A percentile compares a stretch with the other conserved stretches of the same genome.
Evolutionary conservation across 2,113 vertebrate genomes (phyloP).

Genomic region (Rhegmatorhina hoffmannsi): DNA sequence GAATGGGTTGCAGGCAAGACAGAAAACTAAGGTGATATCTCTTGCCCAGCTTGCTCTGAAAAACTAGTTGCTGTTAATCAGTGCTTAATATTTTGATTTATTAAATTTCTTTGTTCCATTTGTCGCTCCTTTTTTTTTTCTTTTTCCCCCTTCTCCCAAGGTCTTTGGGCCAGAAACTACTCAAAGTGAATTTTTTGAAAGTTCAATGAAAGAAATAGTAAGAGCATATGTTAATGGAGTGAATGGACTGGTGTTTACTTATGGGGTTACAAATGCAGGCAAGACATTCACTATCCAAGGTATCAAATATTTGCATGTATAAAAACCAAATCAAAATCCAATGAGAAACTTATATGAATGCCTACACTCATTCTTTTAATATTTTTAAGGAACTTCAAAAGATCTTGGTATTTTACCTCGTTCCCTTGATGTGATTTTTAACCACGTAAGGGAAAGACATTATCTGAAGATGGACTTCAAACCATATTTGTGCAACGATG

Average conservation of each 20-base stretch:
- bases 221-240: slow-evolving; percentile 79
- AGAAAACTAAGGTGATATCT: neutral
- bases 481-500: slow-evolving; percentile 79
- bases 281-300: slow-evolving; percentile 92
- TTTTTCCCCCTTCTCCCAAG: slow-evolving; percentile 44
- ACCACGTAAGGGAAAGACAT: slow-evolving; percentile 71
- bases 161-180: slow-evolving; percentile 84
- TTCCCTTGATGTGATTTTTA: slow-evolving; percentile 81
- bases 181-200: slow-evolving; percentile 83
- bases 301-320: slow-evolving; percentile 6
- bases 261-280: slow-evolving; percentile 90
- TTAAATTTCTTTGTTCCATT: neutral
- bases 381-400: slow-evolving; percentile 78
- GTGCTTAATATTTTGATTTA: neutral
- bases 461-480: slow-evolving; percentile 86
- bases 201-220: slow-evolving; percentile 79
- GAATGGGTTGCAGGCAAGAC: neutral
- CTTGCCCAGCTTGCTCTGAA: neutral
- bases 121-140: accelerated
- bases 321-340: neutral
- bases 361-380: neutral
- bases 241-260: slow-evolving; percentile 87
- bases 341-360: neutral
- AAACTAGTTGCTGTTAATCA: neutral
- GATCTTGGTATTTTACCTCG: slow-evolving; percentile 86